Evolutionary conservation across 2,113 vertebrate genomes (phyloP).

Genomic region (Micronycteris hirsuta): DNA sequence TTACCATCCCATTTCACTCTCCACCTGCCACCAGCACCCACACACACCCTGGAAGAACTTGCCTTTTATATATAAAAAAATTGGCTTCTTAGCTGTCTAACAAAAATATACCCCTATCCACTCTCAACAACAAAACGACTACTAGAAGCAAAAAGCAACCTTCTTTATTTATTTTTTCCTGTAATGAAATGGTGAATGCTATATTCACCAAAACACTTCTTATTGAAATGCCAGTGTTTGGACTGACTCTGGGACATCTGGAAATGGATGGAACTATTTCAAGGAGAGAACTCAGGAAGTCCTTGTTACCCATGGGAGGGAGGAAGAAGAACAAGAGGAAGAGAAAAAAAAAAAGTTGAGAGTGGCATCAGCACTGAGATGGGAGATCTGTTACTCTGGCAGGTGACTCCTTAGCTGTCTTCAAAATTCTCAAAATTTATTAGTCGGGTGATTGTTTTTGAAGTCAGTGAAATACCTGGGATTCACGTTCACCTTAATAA

Average conservation of each 20-base stretch:
- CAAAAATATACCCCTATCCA: not conserved
- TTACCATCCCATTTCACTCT: not conserved
- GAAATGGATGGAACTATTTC: not conserved
- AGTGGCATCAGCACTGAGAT: not conserved
- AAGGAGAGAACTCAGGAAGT: not conserved
- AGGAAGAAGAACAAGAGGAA: not conserved
- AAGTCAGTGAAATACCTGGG: not conserved
- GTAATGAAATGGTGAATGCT: not conserved
- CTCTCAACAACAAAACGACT: not conserved
- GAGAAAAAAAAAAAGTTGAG: not conserved
- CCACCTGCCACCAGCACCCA: not conserved
- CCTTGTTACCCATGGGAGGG: not conserved
- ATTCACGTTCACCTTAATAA: not conserved
- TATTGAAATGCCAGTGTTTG: not conserved
- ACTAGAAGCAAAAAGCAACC: not conserved
- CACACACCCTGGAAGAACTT: not conserved
- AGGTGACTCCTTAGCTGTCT: not conserved
- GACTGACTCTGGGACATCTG: not conserved
- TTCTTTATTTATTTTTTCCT: not conserved
- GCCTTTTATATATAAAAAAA: not conserved
- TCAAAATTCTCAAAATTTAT: not conserved
- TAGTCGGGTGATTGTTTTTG: not conserved
- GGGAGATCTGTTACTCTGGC: no score
- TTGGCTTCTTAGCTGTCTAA: not conserved
- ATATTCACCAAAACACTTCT: not conserved